These are phyloP conservation scores for Arctopsyche grandis DNA, from an alignment of 1,140 invertebrate species.

Conservation along the genomic window DNA sequence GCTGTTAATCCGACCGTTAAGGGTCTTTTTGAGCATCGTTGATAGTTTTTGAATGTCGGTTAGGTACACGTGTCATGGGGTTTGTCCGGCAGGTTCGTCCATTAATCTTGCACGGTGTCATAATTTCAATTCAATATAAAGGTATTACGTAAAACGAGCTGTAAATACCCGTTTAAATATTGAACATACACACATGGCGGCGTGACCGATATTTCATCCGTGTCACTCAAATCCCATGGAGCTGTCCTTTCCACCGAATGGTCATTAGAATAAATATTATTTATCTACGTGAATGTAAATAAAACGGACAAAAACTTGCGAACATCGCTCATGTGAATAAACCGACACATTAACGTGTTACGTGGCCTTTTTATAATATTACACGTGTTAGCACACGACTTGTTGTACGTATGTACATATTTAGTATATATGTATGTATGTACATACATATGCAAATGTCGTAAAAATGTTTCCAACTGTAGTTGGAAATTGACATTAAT, in stretches of 20 bases:
- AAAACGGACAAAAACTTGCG: conserved; percentile 19
- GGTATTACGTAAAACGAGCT: neutral
- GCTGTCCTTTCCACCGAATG: neutral
- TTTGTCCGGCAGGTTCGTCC: neutral
- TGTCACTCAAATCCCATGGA: conserved; percentile 9
- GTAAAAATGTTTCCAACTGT: too few relatives aligned
- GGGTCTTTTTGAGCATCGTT: too few relatives aligned
- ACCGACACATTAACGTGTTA: conserved; percentile 27
- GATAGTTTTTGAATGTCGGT: neutral
- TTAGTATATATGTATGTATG: neutral
- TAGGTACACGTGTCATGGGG: neutral
- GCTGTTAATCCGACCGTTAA: too few relatives aligned
- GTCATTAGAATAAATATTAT: conserved; percentile 33
- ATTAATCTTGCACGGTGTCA: conserved; percentile 35
- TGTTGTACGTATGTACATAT: too few relatives aligned
- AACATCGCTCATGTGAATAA: conserved; percentile 34
- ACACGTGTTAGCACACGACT: neutral
- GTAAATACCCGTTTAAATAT: conserved; percentile 14
- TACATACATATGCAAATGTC: neutral
- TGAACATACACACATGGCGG: neutral
- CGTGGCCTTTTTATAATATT: neutral
- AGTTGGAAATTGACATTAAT: too few relatives aligned
- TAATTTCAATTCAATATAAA: conserved; percentile 39
- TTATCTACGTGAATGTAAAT: neutral
- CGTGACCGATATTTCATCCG: conserved; percentile 3